Base-by-base conservation (phyloP, 2,888 invertebrate genomes). In the Plebejus anna region DNA sequence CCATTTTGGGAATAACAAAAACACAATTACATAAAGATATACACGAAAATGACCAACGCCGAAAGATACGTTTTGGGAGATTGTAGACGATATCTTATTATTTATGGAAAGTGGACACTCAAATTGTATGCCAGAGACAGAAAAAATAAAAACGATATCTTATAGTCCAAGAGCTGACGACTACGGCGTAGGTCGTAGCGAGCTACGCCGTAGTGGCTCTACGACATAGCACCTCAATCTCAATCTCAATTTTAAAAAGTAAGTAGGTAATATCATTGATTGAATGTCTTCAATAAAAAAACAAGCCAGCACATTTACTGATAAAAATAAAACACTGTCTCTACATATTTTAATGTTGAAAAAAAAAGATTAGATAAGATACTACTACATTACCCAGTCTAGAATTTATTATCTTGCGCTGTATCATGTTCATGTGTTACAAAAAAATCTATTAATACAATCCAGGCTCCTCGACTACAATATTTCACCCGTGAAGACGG, bases 121-220 rank as follows among this genome's bases (percentile, higher is more conserved):
- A 55, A 55, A 73, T 32, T 73, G 51, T 73, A 55, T 73, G 73
- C 55, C 73, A 73, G 47, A 73, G 55, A 73, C 55, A 73, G 73
- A 73, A 55, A 71, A 73, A 73, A 73, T 71, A 73, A 55, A 51
- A 72, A 28, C 11, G 72, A 55, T 73, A 73, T 55, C 28, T 73
- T 71, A 71, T 13, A 73, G 51, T 32, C 11, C 47, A 55, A 32
- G 73, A 73, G 73, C 16, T 16, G 6, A 36, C 32, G 16, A 32
- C 66, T 55, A 16, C 55, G 55, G 4, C 55, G 55, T 55, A 13
- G 55, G 1, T 28, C 61, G 28, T 28, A 32, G 61, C 28, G 59
- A 16, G 55, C 55, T 16, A 55, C 55, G 55, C 0, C 55, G 55
- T 55, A 55, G 16, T 9, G 16, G 16, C 28, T 66, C 61, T 66